phyloP scores from a whole-genome alignment of 2,797 vertebrate genomes.

The Anguilla marmorata region DNA sequence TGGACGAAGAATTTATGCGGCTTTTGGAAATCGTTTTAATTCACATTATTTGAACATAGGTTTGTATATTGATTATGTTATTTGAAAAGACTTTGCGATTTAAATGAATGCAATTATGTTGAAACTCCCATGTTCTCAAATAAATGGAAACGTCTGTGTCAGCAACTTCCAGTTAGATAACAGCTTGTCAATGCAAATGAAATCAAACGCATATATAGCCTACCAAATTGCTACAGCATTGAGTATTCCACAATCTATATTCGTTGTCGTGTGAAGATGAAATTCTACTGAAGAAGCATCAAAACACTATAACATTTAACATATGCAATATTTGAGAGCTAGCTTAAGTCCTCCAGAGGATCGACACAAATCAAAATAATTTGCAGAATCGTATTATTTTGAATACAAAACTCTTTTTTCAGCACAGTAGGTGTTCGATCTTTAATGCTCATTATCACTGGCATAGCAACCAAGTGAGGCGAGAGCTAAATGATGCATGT shows the following conservation, averaged over 20 bases:
- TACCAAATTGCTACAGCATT: background rate
- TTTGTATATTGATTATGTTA: background rate
- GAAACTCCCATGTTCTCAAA: background rate
- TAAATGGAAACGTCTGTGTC: background rate
- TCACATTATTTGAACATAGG: conserved; percentile 22
- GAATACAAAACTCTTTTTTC: background rate
- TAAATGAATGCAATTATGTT: background rate
- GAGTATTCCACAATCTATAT: background rate
- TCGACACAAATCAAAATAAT: background rate
- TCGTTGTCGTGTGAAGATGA: background rate
- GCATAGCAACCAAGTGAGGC: background rate
- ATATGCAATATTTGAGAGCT: background rate
- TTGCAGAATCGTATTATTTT: background rate
- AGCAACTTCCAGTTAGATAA: background rate
- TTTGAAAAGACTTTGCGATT: background rate
- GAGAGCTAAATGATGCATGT: background rate
- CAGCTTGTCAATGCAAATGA: background rate
- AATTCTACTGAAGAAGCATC: background rate
- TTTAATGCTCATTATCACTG: background rate
- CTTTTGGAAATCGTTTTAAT: background rate
- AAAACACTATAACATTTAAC: background rate
- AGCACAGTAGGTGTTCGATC: background rate
- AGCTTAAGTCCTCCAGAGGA: background rate
- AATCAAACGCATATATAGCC: background rate
- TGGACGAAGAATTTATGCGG: background rate